Evolutionary conservation across 2,888 invertebrate species (phyloP), one percentile per base, ranked within the genome.

Genomic region (Sarcophaga caerulescens): DNA sequence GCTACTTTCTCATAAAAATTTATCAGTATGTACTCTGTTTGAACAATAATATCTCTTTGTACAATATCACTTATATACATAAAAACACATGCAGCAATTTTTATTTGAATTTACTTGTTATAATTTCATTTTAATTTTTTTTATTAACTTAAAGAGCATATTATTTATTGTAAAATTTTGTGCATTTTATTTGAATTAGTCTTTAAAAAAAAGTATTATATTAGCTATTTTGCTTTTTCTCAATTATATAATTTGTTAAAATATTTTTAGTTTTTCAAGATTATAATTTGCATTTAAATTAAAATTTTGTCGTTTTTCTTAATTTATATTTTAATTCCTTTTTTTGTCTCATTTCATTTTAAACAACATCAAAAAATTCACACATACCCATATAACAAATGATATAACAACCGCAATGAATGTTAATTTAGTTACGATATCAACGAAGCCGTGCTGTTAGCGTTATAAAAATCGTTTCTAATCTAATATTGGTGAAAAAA

Each of bases 381-480:
- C 84, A 87, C 71, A 80, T 66, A 75, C 75, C 75, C 70, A 45
- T 77, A 85, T 68, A 78, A 80, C 73, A 76, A 74, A 77, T 70
- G 88, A 88, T 88, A 86, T 74, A 81, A 47, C 70, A 75, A 59
- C 60, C 47, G 57, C 63, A 59, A 79, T 69, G 52, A 81, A 62
- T 70, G 75, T 71, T 63, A 17, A 45, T 68, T 75, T 90, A 92
- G 92, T 92, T 92, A 92, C 91, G 92, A 92, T 91, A 92, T 92
- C 90, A 91, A 91, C 90, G 92, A 92, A 90, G 92, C 92, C 89
- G 92, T 92, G 90, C 91, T 92, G 86, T 89, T 92, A 92, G 92
- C 92, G 76, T 92, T 92, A 84, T 92, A 90, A 92, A 81, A 84
- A 77, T 62, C 10, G 19, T 19, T 63, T 23, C 52, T 25, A 59